phyloP scores from a whole-genome alignment of 2,888 invertebrate species.

The Ypsolopha scabrella region DNA sequence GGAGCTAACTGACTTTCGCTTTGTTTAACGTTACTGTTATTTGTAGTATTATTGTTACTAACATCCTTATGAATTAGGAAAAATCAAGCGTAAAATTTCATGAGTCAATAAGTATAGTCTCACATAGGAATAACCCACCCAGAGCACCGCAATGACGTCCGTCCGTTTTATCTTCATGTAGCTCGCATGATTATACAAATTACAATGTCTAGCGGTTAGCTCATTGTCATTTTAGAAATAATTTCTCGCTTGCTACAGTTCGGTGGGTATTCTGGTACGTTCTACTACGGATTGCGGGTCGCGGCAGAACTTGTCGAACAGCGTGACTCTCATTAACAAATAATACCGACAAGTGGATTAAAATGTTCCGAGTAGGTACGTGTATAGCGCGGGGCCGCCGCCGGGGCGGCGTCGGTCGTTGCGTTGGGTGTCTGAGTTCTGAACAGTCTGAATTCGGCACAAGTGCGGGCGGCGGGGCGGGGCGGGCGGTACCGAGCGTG shows the following conservation, averaged over 20 bases:
- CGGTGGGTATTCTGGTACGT: neutral
- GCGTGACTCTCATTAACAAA: neutral
- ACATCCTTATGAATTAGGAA: too few relatives aligned
- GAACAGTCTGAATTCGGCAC: conserved; percentile 8
- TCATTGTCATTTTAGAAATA: neutral
- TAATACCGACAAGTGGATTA: neutral
- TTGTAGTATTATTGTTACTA: too few relatives aligned
- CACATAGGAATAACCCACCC: neutral
- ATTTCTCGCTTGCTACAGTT: neutral
- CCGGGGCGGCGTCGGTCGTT: too few relatives aligned
- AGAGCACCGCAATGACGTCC: neutral
- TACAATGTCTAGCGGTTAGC: neutral
- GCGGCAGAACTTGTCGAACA: neutral
- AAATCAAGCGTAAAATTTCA: neutral
- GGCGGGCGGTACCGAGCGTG: conserved; percentile 12
- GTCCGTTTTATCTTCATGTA: neutral
- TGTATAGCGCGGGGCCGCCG: neutral
- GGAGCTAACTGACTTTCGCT: too few relatives aligned
- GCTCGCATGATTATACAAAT: neutral
- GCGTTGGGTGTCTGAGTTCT: neutral
- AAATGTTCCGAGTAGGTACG: neutral
- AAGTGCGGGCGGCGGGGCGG: conserved; percentile 29
- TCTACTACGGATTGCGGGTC: neutral
- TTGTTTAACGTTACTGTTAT: too few relatives aligned
- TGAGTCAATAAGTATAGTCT: neutral